phyloP scores from a whole-genome alignment of 92 coral and sea anemone species.

The Porites cylindrica region DNA sequence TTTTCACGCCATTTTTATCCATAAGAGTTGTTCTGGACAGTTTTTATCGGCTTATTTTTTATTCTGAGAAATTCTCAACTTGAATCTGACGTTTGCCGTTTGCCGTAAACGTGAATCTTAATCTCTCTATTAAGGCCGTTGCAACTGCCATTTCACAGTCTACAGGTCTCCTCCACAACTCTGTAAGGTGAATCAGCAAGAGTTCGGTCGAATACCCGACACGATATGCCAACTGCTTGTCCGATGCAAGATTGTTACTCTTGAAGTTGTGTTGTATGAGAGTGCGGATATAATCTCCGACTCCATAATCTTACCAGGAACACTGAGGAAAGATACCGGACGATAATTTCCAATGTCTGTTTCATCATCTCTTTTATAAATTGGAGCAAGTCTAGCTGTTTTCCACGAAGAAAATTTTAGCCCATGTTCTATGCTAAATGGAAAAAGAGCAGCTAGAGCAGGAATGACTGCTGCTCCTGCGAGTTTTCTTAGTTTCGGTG shows the following conservation, averaged over 20 bases:
- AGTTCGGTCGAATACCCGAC: conserved; percentile 42
- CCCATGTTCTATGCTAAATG: conserved; percentile 38
- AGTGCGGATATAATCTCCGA: neutral
- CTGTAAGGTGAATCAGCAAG: conserved; percentile 47
- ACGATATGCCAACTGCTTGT: conserved; percentile 20
- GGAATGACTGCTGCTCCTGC: conserved; percentile 31
- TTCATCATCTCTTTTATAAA: neutral
- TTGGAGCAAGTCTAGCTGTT: neutral
- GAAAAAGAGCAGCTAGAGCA: conserved; percentile 37
- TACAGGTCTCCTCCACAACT: conserved; percentile 54
- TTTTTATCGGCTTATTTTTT: too few relatives aligned
- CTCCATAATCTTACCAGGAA: neutral
- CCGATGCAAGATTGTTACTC: neutral
- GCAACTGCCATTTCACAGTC: conserved; percentile 33
- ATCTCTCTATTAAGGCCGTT: conserved; percentile 15
- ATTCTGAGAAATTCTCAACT: too few relatives aligned
- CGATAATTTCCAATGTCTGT: neutral
- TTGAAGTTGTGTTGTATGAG: neutral
- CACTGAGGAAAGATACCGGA: neutral
- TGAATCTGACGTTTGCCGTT: too few relatives aligned
- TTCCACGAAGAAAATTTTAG: conserved; percentile 19
- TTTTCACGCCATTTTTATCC: too few relatives aligned
- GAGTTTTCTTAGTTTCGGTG: conserved; percentile 26
- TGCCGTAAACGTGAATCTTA: too few relatives aligned
- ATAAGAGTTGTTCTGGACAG: too few relatives aligned